Base-by-base conservation (phyloP, 2,113 vertebrate species). In the Mesocricetus auratus region DNA sequence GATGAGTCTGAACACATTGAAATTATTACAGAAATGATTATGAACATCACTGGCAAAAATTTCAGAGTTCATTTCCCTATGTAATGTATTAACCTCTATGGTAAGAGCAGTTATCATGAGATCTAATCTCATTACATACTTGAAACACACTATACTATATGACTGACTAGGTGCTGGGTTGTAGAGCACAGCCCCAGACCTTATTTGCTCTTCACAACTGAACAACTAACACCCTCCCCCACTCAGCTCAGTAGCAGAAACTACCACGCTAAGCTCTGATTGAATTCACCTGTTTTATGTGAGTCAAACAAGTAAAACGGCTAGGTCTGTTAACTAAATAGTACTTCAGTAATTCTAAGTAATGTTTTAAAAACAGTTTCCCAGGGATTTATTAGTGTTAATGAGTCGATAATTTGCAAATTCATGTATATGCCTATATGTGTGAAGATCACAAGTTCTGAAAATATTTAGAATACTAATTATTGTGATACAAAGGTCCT, bases 401-500 rank as follows among this genome's bases (percentile, higher is more conserved):
- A 47, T 69, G 12, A 50, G 12, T 81, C 13, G 79, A 31, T 47
- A 96, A 91, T 79, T 95, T 68, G 42, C 77, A 83, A n/a, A 89
- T n/a, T 60, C 2, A 12, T 85, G 5, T n/a, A 47, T 58, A 58
- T 86, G 10, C 31, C 21, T 68, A 10, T 36, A 62, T 94, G 16
- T 85, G 5, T 74, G 4, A 91, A 53, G 42, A 83, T 88, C 24
- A 13, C 58, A 79, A 36, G 0, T 88, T 95, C 47, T 93, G 21
- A 93, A 5, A 89, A 21, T 91, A 92, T 86, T 86, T 50, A 64
- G 26, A 33, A 58, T 58, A 26, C 45, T 82, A 62, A 5, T 89
- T 85, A 39, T 2, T 60, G 69, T 62, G 12, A 86, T 1, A 42
- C 6, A 39, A 9, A 88, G 22, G 2, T 39, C 31, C 7, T n/a